Conservation (phyloP, 2,797 vertebrate species). For the Esox lucius region DNA sequence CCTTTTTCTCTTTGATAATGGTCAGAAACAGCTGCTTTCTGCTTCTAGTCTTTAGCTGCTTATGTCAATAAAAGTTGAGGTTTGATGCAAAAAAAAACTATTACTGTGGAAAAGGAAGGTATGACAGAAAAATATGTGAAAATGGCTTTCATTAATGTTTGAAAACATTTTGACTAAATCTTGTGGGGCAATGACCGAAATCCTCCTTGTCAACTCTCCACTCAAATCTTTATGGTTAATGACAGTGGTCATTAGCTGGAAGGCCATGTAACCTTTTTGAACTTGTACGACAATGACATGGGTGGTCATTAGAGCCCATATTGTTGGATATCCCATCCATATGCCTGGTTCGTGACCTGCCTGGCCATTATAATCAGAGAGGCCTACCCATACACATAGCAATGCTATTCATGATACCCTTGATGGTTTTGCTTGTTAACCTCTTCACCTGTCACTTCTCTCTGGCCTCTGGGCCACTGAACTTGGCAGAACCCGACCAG, state of each 20-base stretch:
- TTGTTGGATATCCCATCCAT: constrained; percentile 26
- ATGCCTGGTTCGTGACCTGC: constrained; percentile 47
- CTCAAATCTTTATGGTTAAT: neutral
- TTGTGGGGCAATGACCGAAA: neutral
- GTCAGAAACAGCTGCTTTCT: neutral
- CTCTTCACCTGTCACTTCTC: constrained; percentile 30
- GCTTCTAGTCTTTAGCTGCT: neutral
- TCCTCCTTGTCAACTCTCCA: neutral
- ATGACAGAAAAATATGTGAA: neutral
- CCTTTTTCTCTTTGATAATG: constrained; percentile 3
- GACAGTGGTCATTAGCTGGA: neutral
- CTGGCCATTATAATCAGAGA: constrained; percentile 47
- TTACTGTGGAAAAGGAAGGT: neutral
- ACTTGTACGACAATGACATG: neutral
- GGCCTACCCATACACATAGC: constrained; percentile 26
- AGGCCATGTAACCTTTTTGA: constrained; percentile 25
- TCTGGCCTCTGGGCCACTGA: constrained; percentile 52
- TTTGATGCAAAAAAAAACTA: neutral
- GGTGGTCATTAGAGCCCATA: neutral
- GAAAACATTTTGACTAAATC: neutral
- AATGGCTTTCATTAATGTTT: neutral
- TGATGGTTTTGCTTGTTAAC: constrained; percentile 11
- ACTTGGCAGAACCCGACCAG: constrained; percentile 52
- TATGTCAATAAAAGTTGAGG: neutral
- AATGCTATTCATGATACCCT: constrained; percentile 26